These are phyloP conservation scores for Mustela lutreola DNA, from an alignment of 2,113 vertebrate species.

Conservation along the genomic window DNA sequence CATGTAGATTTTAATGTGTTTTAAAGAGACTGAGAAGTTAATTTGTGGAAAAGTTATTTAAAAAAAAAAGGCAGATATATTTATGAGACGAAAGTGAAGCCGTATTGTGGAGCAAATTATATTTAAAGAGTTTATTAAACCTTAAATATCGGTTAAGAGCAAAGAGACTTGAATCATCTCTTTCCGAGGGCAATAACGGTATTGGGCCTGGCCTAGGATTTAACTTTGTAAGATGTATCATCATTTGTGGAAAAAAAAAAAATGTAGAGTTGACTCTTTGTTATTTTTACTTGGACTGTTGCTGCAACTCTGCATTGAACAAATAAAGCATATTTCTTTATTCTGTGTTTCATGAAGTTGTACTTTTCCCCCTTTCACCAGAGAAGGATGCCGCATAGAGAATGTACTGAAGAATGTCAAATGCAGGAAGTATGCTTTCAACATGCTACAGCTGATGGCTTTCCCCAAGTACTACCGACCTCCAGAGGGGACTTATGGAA, in stretches of 20 bases:
- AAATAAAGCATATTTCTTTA: conserved; percentile 94
- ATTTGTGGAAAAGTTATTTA: conserved; percentile 77
- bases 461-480: conserved; percentile 99
- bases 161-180: conserved; percentile 79
- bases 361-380: conserved; percentile 92
- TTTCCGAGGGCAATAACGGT: conserved; percentile 91
- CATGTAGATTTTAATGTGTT: conserved; percentile 83
- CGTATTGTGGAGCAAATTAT: conserved; percentile 85
- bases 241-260: conserved; percentile 88
- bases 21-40: conserved; percentile 82
- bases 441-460: conserved; percentile 98
- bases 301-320: conserved; percentile 92
- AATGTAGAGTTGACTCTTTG: conserved; percentile 92
- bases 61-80: conserved; percentile 86
- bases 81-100: conserved; percentile 86
- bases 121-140: conserved; percentile 85
- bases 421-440: conserved; percentile 99
- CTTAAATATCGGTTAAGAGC: conserved; percentile 82
- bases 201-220: conserved; percentile 93
- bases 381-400: conserved; percentile 99
- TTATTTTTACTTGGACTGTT: conserved; percentile 93
- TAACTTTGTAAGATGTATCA: conserved; percentile 95
- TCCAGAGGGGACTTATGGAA: conserved; percentile 98
- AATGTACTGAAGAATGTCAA: conserved; percentile 99
- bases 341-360: conserved; percentile 91